These are phyloP conservation scores for Centruroides sculpturatus DNA, from an alignment of 1,140 invertebrate species.

Conservation along the genomic window DNA sequence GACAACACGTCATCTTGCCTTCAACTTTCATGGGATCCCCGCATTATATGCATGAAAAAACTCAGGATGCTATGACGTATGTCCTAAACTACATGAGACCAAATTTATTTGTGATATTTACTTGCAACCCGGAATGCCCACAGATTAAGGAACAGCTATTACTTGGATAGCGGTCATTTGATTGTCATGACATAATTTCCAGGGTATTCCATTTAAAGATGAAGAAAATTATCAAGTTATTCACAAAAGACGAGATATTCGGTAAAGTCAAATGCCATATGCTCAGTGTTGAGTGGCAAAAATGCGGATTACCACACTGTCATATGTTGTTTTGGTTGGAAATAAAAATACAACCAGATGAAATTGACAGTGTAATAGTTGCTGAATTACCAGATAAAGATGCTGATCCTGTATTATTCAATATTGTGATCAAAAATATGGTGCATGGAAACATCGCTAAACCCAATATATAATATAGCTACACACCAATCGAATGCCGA, in stretches of 20 bases:
- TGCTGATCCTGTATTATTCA: slow-evolving; percentile 2
- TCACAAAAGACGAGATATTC: neutral
- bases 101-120: slow-evolving; percentile 35
- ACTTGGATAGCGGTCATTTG: slow-evolving; percentile 11
- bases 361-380: slow-evolving; percentile 11
- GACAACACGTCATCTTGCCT: slow-evolving; percentile 6
- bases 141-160: slow-evolving; percentile 23
- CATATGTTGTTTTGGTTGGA: slow-evolving; percentile 12
- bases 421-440: neutral
- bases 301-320: slow-evolving; percentile 12
- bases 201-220: no score
- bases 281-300: slow-evolving; percentile 1
- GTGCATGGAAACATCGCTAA: no score
- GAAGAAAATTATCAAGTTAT: no score
- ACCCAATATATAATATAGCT: no score
- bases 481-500: no score
- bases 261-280: neutral
- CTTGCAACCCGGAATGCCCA: slow-evolving; percentile 31
- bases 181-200: neutral
- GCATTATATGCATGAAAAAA: slow-evolving; percentile 24
- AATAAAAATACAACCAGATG: slow-evolving; percentile 6
- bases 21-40: slow-evolving; percentile 3
- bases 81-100: slow-evolving; percentile 32
- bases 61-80: slow-evolving; percentile 35
- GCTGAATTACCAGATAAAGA: slow-evolving; percentile 9